Percentiles rank a stretch among this genome's conserved stretches.
phyloP scores from a whole-genome alignment of 1,140 invertebrate species.

The Drosophila erecta region DNA sequence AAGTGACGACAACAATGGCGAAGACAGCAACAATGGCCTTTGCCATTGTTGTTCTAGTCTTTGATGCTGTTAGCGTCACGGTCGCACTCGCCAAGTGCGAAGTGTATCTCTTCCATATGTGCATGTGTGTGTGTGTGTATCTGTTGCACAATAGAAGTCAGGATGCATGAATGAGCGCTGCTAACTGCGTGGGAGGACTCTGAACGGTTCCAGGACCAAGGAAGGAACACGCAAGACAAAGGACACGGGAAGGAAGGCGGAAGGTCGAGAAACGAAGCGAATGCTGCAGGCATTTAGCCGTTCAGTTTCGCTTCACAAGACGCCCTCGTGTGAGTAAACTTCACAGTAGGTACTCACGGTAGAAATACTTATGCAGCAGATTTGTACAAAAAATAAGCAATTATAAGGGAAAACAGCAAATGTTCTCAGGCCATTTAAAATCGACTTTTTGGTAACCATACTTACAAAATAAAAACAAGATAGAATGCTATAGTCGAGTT shows the following conservation, averaged over 20 bases:
- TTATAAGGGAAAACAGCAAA: no score
- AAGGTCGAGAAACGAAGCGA: constrained; percentile 23
- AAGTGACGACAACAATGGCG: constrained; percentile 70
- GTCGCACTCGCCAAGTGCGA: constrained; percentile 37
- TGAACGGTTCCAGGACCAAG: constrained; percentile 15
- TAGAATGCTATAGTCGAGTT: no score
- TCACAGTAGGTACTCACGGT: constrained; percentile 21
- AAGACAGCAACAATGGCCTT: constrained; percentile 39
- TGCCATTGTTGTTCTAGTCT: constrained; percentile 43
- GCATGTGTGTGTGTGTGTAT: constrained; percentile 13
- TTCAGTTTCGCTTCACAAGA: constrained; percentile 35
- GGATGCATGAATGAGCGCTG: constrained; percentile 64
- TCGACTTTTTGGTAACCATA: no score
- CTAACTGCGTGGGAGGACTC: constrained; percentile 55
- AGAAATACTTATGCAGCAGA: neutral
- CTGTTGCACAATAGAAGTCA: constrained; percentile 63
- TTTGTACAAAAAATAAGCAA: no score
- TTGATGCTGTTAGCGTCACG: constrained; percentile 63
- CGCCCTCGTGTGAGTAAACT: constrained; percentile 18
- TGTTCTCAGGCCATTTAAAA: no score
- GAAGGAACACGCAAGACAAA: constrained; percentile 22
- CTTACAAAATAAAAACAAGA: no score
- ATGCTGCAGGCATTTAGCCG: constrained; percentile 53
- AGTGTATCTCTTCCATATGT: constrained; percentile 25
- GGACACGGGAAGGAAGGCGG: neutral